A percentile compares a stretch with the other conserved stretches of the same genome.
phyloP scores from a whole-genome alignment of 37 sponge, comb jelly and placozoan genomes.

The Chondrosia reniformis region DNA sequence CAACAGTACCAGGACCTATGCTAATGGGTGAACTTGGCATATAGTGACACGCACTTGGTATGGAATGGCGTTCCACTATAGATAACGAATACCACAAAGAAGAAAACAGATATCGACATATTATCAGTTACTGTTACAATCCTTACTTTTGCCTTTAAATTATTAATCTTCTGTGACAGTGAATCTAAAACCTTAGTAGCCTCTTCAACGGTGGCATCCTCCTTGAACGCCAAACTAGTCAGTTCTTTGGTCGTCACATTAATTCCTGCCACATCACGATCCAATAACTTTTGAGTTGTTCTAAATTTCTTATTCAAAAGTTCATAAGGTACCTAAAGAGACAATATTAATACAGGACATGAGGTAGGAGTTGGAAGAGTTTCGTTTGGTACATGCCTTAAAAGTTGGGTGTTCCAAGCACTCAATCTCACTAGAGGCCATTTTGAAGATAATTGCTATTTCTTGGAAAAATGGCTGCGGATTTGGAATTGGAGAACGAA shows the following conservation, averaged over 20 bases:
- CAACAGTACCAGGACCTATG: too few species aligned
- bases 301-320: conserved; percentile 94
- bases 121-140: too few species aligned
- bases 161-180: conserved; percentile 34
- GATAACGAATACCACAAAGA: too few species aligned
- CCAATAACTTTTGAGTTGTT: conserved; percentile 76
- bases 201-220: conserved; percentile 10
- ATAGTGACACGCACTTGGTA: too few species aligned
- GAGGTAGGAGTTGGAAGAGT: too few species aligned
- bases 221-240: background rate
- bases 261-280: conserved; percentile 77
- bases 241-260: conserved; percentile 29
- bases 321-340: conserved; percentile 90
- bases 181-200: conserved; percentile 34
- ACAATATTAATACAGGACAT: too few species aligned
- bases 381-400: too few species aligned
- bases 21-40: too few species aligned
- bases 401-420: conserved; percentile 78
- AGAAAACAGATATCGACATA: too few species aligned
- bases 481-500: background rate
- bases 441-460: too few species aligned
- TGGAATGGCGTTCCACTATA: too few species aligned
- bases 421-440: conserved; percentile 56
- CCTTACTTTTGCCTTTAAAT: conserved; percentile 66
- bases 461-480: background rate